Evolutionary conservation across 2,888 invertebrate species (phyloP), one percentile per base, ranked within the genome.

Genomic region (Polyploca ridens): DNA sequence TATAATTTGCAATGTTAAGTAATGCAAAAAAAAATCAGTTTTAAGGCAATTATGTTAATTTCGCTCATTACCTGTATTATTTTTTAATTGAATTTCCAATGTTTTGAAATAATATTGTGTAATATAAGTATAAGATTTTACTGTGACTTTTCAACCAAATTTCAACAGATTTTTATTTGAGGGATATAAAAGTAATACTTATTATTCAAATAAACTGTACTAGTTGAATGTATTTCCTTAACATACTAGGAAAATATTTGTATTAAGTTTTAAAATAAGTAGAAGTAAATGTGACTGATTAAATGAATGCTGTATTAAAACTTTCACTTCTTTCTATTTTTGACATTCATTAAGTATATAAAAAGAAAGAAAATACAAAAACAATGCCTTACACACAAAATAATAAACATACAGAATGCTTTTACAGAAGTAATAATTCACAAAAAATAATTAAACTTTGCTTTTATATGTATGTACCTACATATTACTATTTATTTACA

Each of bases 271-370:
- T 81, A 70, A 68, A 73, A 72, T 69, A 74, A 76, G 71, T 81
- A 76, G 74, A 77, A 65, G 67, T 71, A 77, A 75, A 78, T 75
- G 77, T 82, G 89, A 88, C 86, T 87, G 89, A 90, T 78, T 88
- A 89, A 84, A 83, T 82, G 84, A 81, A 86, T 86, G 83, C 83
- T 87, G 81, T 86, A 86, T 81, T 85, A 84, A 81, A 84, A 61
- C n/a, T 60, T 41, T 41, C 41, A 13, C 13, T 41, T 41, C 41
- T 10, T 38, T 38, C 38, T 38, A 38, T 38, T 38, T 38, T 8
- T 38, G 38, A 10, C 38, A 8, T 38, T 11, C 0, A 41, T 41
- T 41, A 41, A 41, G 38, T 41, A 41, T 38, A 38, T 3, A 10
- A 41, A 13, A 41, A 41, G 13, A 27, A 27, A 27, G 27, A 35